Conservation (phyloP, 2,113 vertebrate genomes). For the Tragelaphus scriptus region DNA sequence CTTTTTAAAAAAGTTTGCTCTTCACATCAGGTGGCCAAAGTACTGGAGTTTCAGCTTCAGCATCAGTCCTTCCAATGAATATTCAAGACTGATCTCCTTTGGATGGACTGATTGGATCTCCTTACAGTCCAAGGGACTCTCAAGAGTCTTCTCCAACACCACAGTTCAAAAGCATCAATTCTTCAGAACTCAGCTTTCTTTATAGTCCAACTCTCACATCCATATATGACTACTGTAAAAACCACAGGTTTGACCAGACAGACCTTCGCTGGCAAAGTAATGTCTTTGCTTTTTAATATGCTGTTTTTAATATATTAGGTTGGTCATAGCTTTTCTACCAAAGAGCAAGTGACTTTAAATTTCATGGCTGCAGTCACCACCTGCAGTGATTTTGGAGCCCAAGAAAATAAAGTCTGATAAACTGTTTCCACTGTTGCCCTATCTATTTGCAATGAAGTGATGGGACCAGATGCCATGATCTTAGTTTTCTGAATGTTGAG, state of each 20-base stretch:
- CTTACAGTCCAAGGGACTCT: neutral
- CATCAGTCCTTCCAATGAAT: neutral
- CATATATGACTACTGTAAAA: neutral
- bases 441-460: neutral
- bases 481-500: too few relatives aligned
- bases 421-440: neutral
- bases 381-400: neutral
- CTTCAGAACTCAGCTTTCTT: fast-evolving
- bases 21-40: neutral
- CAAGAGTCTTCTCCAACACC: neutral
- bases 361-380: neutral
- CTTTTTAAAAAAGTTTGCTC: neutral
- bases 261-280: neutral
- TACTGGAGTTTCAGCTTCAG: neutral
- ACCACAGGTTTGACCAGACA: neutral
- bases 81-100: neutral
- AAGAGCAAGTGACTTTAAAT: neutral
- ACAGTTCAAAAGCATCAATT: neutral
- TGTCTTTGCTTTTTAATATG: neutral
- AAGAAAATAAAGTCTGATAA: neutral
- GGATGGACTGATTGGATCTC: neutral
- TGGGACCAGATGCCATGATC: neutral
- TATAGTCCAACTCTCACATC: neutral
- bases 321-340: neutral
- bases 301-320: neutral